Conservation (phyloP, 2,888 invertebrate genomes). For the Phaedon cochleariae region DNA sequence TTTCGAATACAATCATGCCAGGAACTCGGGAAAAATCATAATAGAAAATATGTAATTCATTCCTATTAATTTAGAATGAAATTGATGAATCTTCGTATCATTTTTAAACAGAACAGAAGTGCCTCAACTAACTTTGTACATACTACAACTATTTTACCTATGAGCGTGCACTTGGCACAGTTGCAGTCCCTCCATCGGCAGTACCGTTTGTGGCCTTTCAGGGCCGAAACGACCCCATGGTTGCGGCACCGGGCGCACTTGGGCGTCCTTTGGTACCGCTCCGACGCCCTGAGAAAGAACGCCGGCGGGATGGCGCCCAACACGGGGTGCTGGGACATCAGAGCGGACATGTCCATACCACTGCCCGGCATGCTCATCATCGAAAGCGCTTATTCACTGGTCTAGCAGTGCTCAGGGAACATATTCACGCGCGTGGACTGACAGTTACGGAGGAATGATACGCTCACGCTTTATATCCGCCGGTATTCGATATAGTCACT, state of each 20-base stretch:
- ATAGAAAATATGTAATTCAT: no score
- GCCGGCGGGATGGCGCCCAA: conserved; percentile 83
- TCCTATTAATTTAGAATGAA: no score
- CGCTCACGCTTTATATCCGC: no score
- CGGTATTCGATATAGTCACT: no score
- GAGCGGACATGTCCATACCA: conserved; percentile 85
- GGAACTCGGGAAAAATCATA: no score
- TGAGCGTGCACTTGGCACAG: conserved; percentile 97
- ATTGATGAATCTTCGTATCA: no score
- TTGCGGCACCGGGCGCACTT: conserved; percentile 97
- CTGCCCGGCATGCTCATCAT: conserved; percentile 84
- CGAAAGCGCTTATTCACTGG: not conserved
- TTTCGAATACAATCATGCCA: no score
- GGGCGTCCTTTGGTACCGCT: conserved; percentile 94
- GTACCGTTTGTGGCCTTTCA: conserved; percentile 95
- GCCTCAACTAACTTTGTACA: no score
- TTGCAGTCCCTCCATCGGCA: conserved; percentile 98
- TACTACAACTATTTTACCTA: no score
- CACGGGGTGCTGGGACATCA: conserved; percentile 87
- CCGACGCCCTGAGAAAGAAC: conserved; percentile 88
- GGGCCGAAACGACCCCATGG: conserved; percentile 95
- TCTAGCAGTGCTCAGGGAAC: no score
- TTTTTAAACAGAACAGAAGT: no score
- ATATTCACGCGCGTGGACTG: conserved; percentile 46
- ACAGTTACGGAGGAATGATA: conserved; percentile 54